Evolutionary conservation across 2,797 vertebrate genomes (phyloP), one percentile per base, ranked within the genome.

Genomic region (Odontamblyopus rebecca): DNA sequence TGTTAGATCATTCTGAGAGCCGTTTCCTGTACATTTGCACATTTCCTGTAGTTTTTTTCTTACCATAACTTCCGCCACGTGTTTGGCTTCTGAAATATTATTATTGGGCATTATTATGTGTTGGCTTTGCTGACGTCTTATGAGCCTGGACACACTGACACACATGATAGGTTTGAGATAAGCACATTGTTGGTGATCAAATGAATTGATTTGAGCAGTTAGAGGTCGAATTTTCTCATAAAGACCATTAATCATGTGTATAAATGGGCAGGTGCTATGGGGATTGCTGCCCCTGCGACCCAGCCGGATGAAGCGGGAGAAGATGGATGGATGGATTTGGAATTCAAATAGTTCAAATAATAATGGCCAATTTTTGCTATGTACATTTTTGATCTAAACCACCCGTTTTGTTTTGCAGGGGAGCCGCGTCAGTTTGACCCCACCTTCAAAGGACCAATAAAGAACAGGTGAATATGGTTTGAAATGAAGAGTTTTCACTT

Each of bases 391-490:
- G 13, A 26, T 26, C 11, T 56, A 23, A 9, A 23, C 3, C n/a
- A 3, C n/a, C 57, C 73, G 70, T 69, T 83, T 15, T 74, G 61
- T 68, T 68, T 66, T 65, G 16, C 82, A 97, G 96, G 95, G 18
- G 92, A 94, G 30, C 80, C 94, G 8, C 84, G 78, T 27, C 79
- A 94, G 75, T 93, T 88, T 71, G 95, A 97, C 80, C 91, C 92
- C 1, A 85, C 69, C 5, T 97, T 97, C 74, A 93, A 72, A 26
- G 96, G 96, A 12, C 95, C 96, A 53, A 93, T 97, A 76, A 89
- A 88, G 35, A 94, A 95, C 23, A 94, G 96, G 96, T 97, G 60
- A 82, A 78, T 4, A n/a, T 12, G n/a, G 30, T 63, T 38, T 38
- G 6, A 23, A 60, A 60, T 6, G 5, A 15, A 7, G 30, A 2